phyloP scores from a whole-genome alignment of 2,113 vertebrate genomes.

The Orcinus orca region DNA sequence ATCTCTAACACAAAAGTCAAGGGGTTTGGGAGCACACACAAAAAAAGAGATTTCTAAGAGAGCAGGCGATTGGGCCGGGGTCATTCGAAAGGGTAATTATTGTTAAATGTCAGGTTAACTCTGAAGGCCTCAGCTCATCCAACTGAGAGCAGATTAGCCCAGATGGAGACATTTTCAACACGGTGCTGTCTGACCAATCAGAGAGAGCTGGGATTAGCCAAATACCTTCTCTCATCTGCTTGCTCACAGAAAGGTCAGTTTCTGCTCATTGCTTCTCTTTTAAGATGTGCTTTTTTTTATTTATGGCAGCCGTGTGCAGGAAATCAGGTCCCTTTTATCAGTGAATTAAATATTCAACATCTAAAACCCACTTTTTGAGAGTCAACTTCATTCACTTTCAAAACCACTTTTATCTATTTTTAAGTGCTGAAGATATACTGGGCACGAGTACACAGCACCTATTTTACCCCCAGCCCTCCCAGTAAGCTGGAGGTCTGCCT shows the following conservation, averaged over 20 bases:
- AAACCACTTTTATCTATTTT: constrained; percentile 85
- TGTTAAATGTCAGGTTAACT: constrained; percentile 96
- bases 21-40: constrained; percentile 85
- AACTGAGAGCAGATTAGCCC: constrained; percentile 94
- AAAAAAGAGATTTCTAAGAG: constrained; percentile 90
- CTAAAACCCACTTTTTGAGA: constrained; percentile 82
- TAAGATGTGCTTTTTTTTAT: constrained; percentile 84
- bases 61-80: constrained; percentile 88
- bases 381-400: constrained; percentile 86
- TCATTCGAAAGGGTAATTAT: constrained; percentile 95
- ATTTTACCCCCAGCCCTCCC: constrained; percentile 54
- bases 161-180: constrained; percentile 95
- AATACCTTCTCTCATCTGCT: constrained; percentile 94
- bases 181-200: constrained; percentile 89
- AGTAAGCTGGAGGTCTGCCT: constrained; percentile 62
- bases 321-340: constrained; percentile 87
- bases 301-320: constrained; percentile 79
- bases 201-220: constrained; percentile 91
- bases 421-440: constrained; percentile 66
- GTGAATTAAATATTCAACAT: constrained; percentile 90
- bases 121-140: constrained; percentile 91
- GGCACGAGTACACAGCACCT: neutral
- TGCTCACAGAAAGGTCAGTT: constrained; percentile 94
- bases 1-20: constrained; percentile 89
- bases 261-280: constrained; percentile 91